A percentile compares a stretch with the other conserved stretches of the same genome.
These are phyloP conservation scores for Psittacula echo DNA, from an alignment of 2,797 vertebrate species.

Conservation along the genomic window DNA sequence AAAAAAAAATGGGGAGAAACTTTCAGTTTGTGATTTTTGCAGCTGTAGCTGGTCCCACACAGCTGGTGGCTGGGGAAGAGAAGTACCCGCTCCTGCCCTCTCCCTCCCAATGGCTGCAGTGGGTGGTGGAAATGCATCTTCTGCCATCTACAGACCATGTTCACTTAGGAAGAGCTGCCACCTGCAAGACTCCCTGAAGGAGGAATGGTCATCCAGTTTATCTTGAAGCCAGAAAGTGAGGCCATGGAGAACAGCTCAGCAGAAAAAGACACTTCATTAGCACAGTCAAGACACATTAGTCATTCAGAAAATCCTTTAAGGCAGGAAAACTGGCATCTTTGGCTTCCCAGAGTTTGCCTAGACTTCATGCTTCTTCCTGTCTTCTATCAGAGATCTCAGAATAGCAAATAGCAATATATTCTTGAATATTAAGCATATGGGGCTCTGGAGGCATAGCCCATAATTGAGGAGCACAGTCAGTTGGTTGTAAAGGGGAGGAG, in stretches of 20 bases:
- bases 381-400: not conserved
- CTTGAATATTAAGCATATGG: not conserved
- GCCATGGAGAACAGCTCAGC: not conserved
- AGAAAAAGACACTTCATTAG: not conserved
- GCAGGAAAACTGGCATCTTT: not conserved
- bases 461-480: rapidly evolving
- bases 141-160: conserved; percentile 11
- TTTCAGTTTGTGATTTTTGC: not conserved
- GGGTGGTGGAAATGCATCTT: rapidly evolving
- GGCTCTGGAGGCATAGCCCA: not conserved
- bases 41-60: not conserved
- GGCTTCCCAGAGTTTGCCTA: not conserved
- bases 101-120: not conserved
- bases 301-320: not conserved
- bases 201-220: not conserved
- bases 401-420: not conserved
- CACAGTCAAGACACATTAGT: not conserved
- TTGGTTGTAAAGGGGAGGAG: not conserved
- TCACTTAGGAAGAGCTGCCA: not conserved
- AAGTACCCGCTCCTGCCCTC: not conserved
- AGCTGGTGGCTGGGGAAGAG: not conserved
- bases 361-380: not conserved
- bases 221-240: not conserved
- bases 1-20: not conserved
- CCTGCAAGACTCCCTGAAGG: not conserved